Evolutionary conservation across 2,113 vertebrate species (phyloP).

Genomic region (Sclerurus mexicanus): DNA sequence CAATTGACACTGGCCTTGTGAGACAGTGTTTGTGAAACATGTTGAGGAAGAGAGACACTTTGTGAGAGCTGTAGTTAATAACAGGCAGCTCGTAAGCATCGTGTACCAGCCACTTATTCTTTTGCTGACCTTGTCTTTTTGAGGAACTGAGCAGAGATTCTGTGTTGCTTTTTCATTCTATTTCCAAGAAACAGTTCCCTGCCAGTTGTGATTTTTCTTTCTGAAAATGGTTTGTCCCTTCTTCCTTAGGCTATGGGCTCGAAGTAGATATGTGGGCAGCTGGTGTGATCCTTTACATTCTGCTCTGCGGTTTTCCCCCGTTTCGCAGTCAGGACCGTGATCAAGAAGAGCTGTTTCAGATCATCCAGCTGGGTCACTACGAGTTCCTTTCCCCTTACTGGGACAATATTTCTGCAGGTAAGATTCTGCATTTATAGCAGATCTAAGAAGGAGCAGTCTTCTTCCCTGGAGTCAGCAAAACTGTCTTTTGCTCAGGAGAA

Average conservation of each 20-base stretch:
- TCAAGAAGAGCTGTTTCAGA: slow-evolving; percentile 91
- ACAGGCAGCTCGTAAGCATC: rapidly evolving
- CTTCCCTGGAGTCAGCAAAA: not conserved
- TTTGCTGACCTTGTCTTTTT: not conserved
- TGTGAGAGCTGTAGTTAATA: not conserved
- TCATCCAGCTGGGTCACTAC: slow-evolving; percentile 89
- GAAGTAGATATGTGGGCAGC: slow-evolving; percentile 96
- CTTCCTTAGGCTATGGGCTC: slow-evolving; percentile 87
- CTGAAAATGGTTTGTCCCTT: not conserved
- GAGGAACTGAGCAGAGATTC: not conserved
- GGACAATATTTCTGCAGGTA: slow-evolving; percentile 93
- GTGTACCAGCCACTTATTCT: not conserved
- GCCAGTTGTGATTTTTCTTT: not conserved
- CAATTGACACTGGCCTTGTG: not conserved
- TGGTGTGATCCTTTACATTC: slow-evolving; percentile 93
- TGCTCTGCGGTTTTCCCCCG: slow-evolving; percentile 94
- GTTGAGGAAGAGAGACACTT: not conserved
- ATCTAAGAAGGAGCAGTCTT: not conserved
- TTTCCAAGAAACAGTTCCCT: not conserved
- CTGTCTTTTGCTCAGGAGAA: not conserved
- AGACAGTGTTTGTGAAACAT: not conserved
- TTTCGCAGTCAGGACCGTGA: slow-evolving; percentile 92
- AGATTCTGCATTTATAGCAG: not conserved
- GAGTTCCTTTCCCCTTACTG: slow-evolving; percentile 93
- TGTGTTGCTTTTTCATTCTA: not conserved